phyloP scores from a whole-genome alignment of 2,888 invertebrate species.

The Ashinkailepas kermadecensis region DNA sequence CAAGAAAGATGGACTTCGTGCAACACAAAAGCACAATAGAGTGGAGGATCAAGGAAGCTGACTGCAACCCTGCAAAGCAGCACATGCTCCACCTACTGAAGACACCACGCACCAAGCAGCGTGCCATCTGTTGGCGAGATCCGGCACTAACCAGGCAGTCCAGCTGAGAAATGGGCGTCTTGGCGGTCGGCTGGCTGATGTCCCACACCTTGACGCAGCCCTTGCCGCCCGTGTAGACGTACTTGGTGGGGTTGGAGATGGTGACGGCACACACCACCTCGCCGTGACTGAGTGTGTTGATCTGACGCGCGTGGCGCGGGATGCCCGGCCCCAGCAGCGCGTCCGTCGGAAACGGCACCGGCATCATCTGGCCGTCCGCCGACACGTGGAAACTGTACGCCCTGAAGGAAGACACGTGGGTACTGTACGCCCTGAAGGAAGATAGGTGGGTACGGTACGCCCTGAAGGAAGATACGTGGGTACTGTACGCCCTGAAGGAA shows the following conservation, averaged over 20 bases:
- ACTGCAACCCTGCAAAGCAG: no score
- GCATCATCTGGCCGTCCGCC: slow-evolving; percentile 77
- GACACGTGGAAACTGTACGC: slow-evolving; percentile 93
- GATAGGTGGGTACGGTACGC: no score
- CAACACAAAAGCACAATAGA: no score
- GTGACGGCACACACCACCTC: slow-evolving; percentile 98
- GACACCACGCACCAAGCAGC: no score
- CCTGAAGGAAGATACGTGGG: no score
- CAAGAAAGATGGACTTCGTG: no score
- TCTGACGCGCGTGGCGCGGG: slow-evolving; percentile 80
- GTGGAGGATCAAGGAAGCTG: no score
- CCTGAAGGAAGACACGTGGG: slow-evolving; percentile 44
- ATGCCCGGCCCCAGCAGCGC: slow-evolving; percentile 88
- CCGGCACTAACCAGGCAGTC: slow-evolving; percentile 65
- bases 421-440: no score
- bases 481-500: no score
- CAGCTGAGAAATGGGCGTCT: slow-evolving; percentile 76
- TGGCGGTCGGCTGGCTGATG: slow-evolving; percentile 58
- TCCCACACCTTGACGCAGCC: slow-evolving; percentile 87
- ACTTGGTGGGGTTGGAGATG: slow-evolving; percentile 75
- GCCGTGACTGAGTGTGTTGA: slow-evolving; percentile 85
- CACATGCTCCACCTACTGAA: no score
- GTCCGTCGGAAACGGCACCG: slow-evolving; percentile 91
- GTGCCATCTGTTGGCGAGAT: not conserved
- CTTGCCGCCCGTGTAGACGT: slow-evolving; percentile 97